Conservation (phyloP, 2,888 invertebrate genomes). For the Lasioglossum malachurum region DNA sequence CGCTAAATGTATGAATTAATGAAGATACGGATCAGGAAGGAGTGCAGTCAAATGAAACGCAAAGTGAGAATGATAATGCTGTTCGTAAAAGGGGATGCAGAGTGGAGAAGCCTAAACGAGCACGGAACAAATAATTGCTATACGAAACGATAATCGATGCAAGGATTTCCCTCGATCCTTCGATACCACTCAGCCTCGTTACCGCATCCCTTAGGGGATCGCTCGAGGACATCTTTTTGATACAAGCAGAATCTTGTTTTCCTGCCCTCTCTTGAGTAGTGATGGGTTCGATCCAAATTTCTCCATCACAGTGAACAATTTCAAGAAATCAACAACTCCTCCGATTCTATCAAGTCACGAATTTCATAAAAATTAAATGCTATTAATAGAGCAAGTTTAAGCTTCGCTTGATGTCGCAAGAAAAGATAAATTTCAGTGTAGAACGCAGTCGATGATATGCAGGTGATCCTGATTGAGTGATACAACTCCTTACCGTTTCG, state of each 20-base stretch:
- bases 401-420: not conserved
- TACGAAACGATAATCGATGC: slow-evolving; percentile 36
- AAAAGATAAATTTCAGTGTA: not conserved
- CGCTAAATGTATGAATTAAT: not conserved
- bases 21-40: not conserved
- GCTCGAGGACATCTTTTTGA: slow-evolving; percentile 40
- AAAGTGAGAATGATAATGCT: not conserved
- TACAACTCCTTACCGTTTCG: not conserved
- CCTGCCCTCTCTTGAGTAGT: slow-evolving; percentile 36
- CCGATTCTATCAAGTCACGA: not conserved
- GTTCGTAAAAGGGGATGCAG: not conserved
- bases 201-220: slow-evolving; percentile 41
- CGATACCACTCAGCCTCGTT: slow-evolving; percentile 55
- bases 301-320: too few species aligned
- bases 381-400: not conserved
- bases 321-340: not conserved
- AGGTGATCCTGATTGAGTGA: not conserved
- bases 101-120: slow-evolving; percentile 6
- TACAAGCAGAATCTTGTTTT: slow-evolving; percentile 54
- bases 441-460: not conserved
- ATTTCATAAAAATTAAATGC: not conserved
- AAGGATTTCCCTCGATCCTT: slow-evolving; percentile 52
- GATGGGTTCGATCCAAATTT: slow-evolving; percentile 2
- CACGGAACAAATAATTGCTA: slow-evolving; percentile 21
- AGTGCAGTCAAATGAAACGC: not conserved